Base-by-base conservation (phyloP, 2,113 vertebrate species). In the Nannospalax galili region DNA sequence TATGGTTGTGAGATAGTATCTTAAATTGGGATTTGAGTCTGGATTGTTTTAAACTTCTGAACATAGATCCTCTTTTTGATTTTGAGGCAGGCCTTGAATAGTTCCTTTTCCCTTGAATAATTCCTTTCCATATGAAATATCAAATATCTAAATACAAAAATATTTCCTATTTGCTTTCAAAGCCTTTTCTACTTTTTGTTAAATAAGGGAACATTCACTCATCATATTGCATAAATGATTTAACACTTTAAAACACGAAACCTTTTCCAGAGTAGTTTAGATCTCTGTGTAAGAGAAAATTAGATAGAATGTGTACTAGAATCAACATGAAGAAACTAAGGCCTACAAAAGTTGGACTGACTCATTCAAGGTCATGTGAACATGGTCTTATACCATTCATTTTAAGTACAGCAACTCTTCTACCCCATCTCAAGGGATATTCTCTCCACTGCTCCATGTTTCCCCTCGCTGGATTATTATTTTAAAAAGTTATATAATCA, bases 201-300 rank as follows among this genome's bases (percentile, higher is more conserved):
- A 81, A 84, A 84, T 32, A 69, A n/a, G n/a, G n/a, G n/a, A n/a
- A 16, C 45, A n/a, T 32, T n/a, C 70, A 62, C 60, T 88, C 12
- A 22, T 75, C 24, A 48, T 88, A 62, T 74, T 60, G 48, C 9
- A 30, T 88, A 52, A 37, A 52, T 85, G 20, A 1, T 58, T 91
- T 84, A 73, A 30, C n/a, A 56, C 84, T 70, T 96, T 65, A 22
- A 64, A 88, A 69, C 14, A 37, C n/a, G 79, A 91, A 88, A 74
- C 84, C n/a, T 95, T 22, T n/a, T 79, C 52, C 77, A n/a, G 26
- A 74, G 82, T 28, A 62, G 45, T n/a, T 81, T 70, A 70, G 15
- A 92, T 70, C 45, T 56, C n/a, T 42, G 60, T 40, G 40, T 56
- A 69, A 65, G n/a, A 92, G 32, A 42, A 37, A 74, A 58, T 40